A percentile compares a stretch with the other conserved stretches of the same genome.
Conservation (phyloP, 2,888 invertebrate species). For the Lasioglossum calceatum region DNA sequence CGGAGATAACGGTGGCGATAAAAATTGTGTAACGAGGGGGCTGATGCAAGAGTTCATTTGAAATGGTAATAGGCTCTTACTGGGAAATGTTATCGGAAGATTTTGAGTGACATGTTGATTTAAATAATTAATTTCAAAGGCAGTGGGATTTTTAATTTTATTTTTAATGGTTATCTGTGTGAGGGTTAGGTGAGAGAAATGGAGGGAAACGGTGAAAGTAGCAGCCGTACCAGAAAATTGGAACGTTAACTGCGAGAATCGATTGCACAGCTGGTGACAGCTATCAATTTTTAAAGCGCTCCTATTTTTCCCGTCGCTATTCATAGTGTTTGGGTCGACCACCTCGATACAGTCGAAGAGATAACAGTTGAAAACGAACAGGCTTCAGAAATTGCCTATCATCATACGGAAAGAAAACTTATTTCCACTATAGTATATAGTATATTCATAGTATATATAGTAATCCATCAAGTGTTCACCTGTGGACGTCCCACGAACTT, state of each 20-base stretch:
- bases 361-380: not conserved
- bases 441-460: too few relatives aligned
- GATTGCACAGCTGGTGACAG: constrained; percentile 8
- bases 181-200: not conserved
- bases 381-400: not conserved
- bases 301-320: not conserved
- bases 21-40: not conserved
- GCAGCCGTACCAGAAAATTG: not conserved
- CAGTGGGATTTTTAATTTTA: not conserved
- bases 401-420: not conserved
- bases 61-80: not conserved
- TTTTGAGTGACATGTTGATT: not conserved
- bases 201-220: not conserved
- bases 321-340: not conserved
- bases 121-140: not conserved
- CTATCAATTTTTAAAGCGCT: constrained; percentile 33
- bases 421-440: not conserved
- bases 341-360: not conserved
- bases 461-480: not conserved
- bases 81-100: not conserved
- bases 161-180: not conserved
- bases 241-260: constrained; percentile 9
- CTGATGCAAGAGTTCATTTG: not conserved
- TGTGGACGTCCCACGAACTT: not conserved
- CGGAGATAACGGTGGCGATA: not conserved